phyloP scores from a whole-genome alignment of 2,888 invertebrate genomes.

The Sminthurides aquaticus region DNA sequence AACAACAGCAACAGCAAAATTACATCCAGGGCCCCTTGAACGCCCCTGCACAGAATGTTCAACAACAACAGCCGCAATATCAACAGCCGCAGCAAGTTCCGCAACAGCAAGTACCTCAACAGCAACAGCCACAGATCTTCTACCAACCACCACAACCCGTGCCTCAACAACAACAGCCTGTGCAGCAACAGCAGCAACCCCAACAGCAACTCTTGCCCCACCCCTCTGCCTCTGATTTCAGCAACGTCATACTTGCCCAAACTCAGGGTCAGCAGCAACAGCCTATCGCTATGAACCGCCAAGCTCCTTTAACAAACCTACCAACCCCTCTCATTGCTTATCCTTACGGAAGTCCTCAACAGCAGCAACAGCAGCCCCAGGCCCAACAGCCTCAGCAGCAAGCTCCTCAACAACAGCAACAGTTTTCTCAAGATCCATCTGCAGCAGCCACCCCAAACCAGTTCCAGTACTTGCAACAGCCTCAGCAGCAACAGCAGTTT shows the following conservation, averaged over 20 bases:
- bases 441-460: slow-evolving; percentile 32
- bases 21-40: slow-evolving; percentile 30
- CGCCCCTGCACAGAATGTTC: slow-evolving; percentile 42
- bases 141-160: slow-evolving; percentile 28
- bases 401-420: slow-evolving; percentile 5
- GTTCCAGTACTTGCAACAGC: slow-evolving; percentile 20
- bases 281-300: slow-evolving; percentile 10
- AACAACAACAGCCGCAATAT: slow-evolving; percentile 44
- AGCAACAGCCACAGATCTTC: slow-evolving; percentile 14
- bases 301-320: slow-evolving; percentile 10
- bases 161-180: slow-evolving; percentile 28
- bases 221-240: slow-evolving; percentile 19
- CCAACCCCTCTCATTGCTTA: too few relatives aligned
- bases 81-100: slow-evolving; percentile 45
- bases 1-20: slow-evolving; percentile 43
- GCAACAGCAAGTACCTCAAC: slow-evolving; percentile 42
- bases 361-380: slow-evolving; percentile 19
- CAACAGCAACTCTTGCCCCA: slow-evolving; percentile 25
- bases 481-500: slow-evolving; percentile 33
- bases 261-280: slow-evolving; percentile 18
- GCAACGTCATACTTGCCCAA: slow-evolving; percentile 6
- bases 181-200: slow-evolving; percentile 9
- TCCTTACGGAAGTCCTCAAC: slow-evolving; percentile 40
- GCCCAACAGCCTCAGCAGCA: slow-evolving; percentile 11
- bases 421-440: slow-evolving; percentile 20